Conservation (phyloP, 2,113 vertebrate species). For the Heterotilapia buettikoferi region DNA sequence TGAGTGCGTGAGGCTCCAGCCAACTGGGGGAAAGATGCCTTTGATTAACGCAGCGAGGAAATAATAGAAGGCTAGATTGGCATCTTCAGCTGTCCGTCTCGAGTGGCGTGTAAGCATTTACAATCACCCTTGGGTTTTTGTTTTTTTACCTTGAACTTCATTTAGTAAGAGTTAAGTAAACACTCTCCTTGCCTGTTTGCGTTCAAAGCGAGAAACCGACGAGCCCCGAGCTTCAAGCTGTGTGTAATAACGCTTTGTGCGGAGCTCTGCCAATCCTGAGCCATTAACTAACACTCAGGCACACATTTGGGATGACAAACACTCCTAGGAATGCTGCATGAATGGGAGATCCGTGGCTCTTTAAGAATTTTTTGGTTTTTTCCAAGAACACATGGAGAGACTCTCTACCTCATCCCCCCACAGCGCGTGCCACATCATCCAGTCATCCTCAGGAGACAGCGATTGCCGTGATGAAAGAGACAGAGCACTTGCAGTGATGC, state of each 20-base stretch:
- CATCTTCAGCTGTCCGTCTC: neutral
- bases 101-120: neutral
- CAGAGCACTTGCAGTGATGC: neutral
- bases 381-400: conserved; percentile 31
- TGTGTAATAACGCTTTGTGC: conserved; percentile 11
- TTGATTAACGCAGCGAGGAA: conserved; percentile 21
- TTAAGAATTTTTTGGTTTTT: neutral
- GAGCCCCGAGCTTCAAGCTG: neutral
- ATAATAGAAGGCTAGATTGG: neutral
- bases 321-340: conserved; percentile 43
- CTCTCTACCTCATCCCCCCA: conserved; percentile 13
- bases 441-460: conserved; percentile 3
- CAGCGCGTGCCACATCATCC: conserved; percentile 58
- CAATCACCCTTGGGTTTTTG: neutral
- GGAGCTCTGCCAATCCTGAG: conserved; percentile 26
- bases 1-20: neutral
- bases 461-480: neutral
- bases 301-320: conserved; percentile 39
- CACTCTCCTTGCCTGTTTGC: conserved; percentile 18
- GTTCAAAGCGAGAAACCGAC: conserved; percentile 1
- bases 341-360: conserved; percentile 40
- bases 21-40: conserved; percentile 9
- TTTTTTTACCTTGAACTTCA: neutral
- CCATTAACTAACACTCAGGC: conserved; percentile 41
- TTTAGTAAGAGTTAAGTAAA: conserved; percentile 25